A percentile compares a stretch with the other conserved stretches of the same genome.
These are phyloP conservation scores for Yponomeuta malinellus DNA, from an alignment of 2,888 invertebrate species.

Conservation along the genomic window DNA sequence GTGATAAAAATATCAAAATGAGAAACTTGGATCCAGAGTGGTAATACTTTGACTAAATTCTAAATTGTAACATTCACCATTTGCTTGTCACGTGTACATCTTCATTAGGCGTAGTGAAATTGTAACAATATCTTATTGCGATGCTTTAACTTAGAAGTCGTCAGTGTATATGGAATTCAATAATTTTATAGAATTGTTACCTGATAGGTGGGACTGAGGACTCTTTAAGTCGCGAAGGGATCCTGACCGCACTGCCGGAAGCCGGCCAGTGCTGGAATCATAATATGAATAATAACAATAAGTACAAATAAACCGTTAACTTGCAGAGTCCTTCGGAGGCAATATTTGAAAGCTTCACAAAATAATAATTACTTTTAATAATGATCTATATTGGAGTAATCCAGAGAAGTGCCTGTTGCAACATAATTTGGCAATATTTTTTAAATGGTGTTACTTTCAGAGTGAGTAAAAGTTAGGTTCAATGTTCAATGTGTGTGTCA, in stretches of 20 bases:
- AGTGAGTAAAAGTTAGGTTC: slow-evolving; percentile 49
- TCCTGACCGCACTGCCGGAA: neutral
- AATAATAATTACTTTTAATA: slow-evolving; percentile 57
- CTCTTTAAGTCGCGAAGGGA: slow-evolving; percentile 35
- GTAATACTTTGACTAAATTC: slow-evolving; percentile 67
- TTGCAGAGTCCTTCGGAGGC: slow-evolving; percentile 60
- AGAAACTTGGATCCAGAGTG: slow-evolving; percentile 58
- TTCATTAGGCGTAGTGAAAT: slow-evolving; percentile 64
- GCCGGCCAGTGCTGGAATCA: slow-evolving; percentile 24
- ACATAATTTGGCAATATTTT: slow-evolving; percentile 75
- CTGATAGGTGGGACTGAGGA: slow-evolving; percentile 48
- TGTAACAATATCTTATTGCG: slow-evolving; percentile 74
- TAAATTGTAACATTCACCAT: slow-evolving; percentile 62
- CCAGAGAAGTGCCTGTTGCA: slow-evolving; percentile 75
- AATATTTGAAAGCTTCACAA: slow-evolving; percentile 63
- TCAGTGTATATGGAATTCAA: slow-evolving; percentile 65
- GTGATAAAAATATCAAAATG: slow-evolving; percentile 44
- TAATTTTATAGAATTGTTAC: slow-evolving; percentile 65
- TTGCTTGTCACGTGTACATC: slow-evolving; percentile 53
- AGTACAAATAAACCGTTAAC: slow-evolving; percentile 59
- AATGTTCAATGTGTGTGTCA: slow-evolving; percentile 48
- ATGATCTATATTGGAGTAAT: slow-evolving; percentile 74
- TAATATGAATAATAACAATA: slow-evolving; percentile 45
- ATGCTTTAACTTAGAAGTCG: slow-evolving; percentile 73
- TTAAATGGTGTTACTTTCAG: slow-evolving; percentile 61